Percentiles rank a stretch among this genome's conserved stretches.
phyloP scores from a whole-genome alignment of 2,888 invertebrate genomes.

The Hypomecis punctinalis region DNA sequence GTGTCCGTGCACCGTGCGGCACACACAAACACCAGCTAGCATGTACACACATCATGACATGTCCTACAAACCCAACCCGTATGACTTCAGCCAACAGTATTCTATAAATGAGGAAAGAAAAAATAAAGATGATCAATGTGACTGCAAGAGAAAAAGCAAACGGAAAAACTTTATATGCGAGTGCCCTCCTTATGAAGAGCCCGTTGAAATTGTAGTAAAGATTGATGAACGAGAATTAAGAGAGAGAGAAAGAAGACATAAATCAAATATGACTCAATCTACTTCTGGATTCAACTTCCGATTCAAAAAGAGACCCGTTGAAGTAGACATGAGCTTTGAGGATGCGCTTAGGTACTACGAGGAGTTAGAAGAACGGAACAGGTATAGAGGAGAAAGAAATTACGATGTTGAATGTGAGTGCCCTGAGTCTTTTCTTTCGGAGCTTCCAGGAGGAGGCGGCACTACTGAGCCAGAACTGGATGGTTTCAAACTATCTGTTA shows the following conservation, averaged over 20 bases:
- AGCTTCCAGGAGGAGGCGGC: not conserved
- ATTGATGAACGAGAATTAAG: conserved; percentile 33
- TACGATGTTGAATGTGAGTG: conserved; percentile 48
- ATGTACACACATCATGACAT: conserved; percentile 1
- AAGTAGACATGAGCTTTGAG: conserved; percentile 55
- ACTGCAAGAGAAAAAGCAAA: not conserved
- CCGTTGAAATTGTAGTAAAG: conserved; percentile 5
- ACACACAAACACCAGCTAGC: conserved; percentile 5
- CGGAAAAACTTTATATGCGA: conserved; percentile 18
- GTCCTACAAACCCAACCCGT: not conserved
- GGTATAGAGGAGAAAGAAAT: conserved; percentile 8
- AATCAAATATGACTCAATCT: conserved; percentile 58
- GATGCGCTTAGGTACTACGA: conserved; percentile 51
- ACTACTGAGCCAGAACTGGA: conserved; percentile 27
- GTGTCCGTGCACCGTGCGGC: conserved; percentile 11
- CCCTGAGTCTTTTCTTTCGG: conserved; percentile 36
- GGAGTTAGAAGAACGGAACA: conserved; percentile 40
- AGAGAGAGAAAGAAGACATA: conserved; percentile 43
- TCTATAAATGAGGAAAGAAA: conserved; percentile 19
- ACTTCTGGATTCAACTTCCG: conserved; percentile 61
- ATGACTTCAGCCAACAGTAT: conserved; percentile 10
- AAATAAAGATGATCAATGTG: conserved; percentile 11
- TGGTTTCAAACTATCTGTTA: conserved; percentile 56
- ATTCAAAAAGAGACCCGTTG: conserved; percentile 42
- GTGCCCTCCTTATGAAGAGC: conserved; percentile 42